phyloP scores from a whole-genome alignment of 2,888 invertebrate species.

The Phaedon cochleariae region DNA sequence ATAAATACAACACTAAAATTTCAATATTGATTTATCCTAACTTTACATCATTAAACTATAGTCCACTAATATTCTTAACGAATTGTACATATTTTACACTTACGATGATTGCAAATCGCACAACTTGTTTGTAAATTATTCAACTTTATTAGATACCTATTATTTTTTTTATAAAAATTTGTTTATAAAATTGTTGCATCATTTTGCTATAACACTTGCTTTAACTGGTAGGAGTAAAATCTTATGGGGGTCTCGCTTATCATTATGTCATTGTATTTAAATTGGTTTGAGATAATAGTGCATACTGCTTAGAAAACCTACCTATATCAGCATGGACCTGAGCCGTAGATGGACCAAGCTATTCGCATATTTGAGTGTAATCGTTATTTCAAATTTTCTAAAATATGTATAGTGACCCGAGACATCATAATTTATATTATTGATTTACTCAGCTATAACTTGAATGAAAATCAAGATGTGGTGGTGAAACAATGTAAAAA shows the following conservation, averaged over 20 bases:
- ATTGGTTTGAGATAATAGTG: background rate
- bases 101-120: constrained; percentile 63
- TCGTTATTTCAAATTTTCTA: no score
- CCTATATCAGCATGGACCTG: no score
- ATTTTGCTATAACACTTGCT: constrained; percentile 18
- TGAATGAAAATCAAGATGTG: no score
- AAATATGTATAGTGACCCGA: no score
- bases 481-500: no score
- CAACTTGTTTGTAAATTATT: constrained; percentile 50
- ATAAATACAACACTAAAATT: constrained; percentile 29
- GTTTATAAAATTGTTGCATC: constrained; percentile 27
- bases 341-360: no score
- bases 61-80: constrained; percentile 53
- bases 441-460: no score
- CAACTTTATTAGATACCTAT: constrained; percentile 41
- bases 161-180: constrained; percentile 26
- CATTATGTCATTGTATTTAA: background rate
- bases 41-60: constrained; percentile 48
- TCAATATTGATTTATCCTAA: constrained; percentile 43
- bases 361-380: no score
- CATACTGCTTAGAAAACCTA: no score
- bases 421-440: no score
- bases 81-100: constrained; percentile 60
- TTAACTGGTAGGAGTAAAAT: constrained; percentile 17
- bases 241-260: constrained; percentile 4